Conservation (phyloP, 2,797 vertebrate genomes). For the Bryconaethiops microstoma region DNA sequence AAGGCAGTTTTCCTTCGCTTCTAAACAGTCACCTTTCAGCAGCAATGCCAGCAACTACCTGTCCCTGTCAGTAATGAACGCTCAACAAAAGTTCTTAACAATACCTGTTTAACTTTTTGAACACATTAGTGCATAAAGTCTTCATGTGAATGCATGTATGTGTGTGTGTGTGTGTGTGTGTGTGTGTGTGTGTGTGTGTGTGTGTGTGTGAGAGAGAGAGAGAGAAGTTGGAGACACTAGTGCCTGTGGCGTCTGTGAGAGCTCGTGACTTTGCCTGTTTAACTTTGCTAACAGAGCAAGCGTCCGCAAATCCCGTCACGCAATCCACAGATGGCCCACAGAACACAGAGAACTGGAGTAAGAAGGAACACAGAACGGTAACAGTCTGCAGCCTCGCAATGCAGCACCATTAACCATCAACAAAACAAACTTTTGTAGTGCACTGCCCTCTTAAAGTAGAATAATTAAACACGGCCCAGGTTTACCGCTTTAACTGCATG, state of each 20-base stretch:
- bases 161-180: conserved; percentile 50
- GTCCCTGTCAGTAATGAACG: background rate
- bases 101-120: background rate
- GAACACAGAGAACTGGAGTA: conserved; percentile 69
- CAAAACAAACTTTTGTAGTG: conserved; percentile 14
- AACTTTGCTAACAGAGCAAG: conserved; percentile 76
- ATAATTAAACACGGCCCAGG: background rate
- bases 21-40: background rate
- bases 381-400: conserved; percentile 56
- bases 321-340: conserved; percentile 82
- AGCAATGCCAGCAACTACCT: background rate
- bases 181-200: conserved; percentile 61
- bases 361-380: conserved; percentile 69
- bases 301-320: conserved; percentile 77
- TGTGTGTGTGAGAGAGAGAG: conserved; percentile 57
- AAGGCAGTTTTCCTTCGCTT: background rate
- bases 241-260: conserved; percentile 74
- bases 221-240: conserved; percentile 66
- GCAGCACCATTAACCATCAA: conserved; percentile 37
- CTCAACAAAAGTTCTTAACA: background rate
- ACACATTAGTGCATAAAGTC: conserved; percentile 13
- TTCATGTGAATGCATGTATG: conserved; percentile 17
- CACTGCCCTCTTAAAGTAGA: background rate
- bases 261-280: conserved; percentile 80
- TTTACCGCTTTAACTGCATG: conserved; percentile 8